phyloP scores from a whole-genome alignment of 2,888 invertebrate genomes.

The Diarsia dahlii region DNA sequence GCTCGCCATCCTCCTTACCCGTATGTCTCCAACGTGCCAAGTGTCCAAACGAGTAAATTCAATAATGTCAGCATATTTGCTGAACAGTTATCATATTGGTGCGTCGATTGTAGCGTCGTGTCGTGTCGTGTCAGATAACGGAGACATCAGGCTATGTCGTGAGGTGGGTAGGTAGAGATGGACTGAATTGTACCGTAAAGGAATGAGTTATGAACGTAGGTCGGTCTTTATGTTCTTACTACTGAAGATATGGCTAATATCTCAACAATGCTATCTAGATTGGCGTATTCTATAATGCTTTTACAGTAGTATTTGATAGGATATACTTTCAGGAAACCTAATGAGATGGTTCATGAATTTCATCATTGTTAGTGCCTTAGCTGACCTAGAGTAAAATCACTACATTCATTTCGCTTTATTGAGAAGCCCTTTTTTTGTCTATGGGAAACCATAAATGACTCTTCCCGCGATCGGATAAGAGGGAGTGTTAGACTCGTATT shows the following conservation, averaged over 20 bases:
- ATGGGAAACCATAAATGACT: too few relatives aligned
- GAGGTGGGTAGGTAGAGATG: conserved; percentile 7
- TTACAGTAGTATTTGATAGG: not conserved
- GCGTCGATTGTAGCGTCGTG: conserved; percentile 55
- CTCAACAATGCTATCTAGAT: not conserved
- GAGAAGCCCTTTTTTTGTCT: too few relatives aligned
- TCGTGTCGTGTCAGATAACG: conserved; percentile 56
- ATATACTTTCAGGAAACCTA: too few relatives aligned
- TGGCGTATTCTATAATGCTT: not conserved
- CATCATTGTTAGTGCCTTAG: too few relatives aligned
- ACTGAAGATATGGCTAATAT: not conserved
- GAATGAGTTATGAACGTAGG: not conserved
- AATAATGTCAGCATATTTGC: conserved; percentile 67
- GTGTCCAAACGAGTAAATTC: conserved; percentile 67
- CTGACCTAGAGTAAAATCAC: too few relatives aligned
- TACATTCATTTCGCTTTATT: too few relatives aligned
- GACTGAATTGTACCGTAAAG: conserved; percentile 19
- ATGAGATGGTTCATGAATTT: too few relatives aligned
- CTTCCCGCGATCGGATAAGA: too few relatives aligned
- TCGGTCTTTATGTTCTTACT: not conserved
- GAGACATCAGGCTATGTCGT: conserved; percentile 32
- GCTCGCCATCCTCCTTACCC: conserved; percentile 4
- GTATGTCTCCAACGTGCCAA: conserved; percentile 61
- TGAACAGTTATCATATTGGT: conserved; percentile 65
- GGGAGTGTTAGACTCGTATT: too few relatives aligned